These are phyloP conservation scores for Cottus gobio DNA, from an alignment of 2,113 vertebrate genomes.

Conservation along the genomic window DNA sequence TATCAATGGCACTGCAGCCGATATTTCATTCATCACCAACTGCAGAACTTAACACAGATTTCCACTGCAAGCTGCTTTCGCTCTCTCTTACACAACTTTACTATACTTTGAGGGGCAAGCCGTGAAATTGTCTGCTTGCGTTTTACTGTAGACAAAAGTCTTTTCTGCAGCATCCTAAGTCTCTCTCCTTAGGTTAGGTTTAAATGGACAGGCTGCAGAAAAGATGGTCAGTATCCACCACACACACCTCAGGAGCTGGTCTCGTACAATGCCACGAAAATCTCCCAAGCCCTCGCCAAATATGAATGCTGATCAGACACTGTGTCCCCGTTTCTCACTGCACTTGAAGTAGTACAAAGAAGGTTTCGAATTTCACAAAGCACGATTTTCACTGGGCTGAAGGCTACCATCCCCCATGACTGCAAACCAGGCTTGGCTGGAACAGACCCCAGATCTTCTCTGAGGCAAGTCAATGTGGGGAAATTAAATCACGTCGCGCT, in stretches of 20 bases:
- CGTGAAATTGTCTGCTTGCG: background rate
- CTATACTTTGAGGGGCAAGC: conserved; percentile 3
- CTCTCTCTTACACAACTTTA: background rate
- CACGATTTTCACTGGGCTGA: conserved; percentile 72
- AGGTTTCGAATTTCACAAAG: conserved; percentile 83
- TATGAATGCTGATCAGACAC: conserved; percentile 16
- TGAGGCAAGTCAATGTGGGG: conserved; percentile 55
- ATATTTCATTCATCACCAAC: conserved; percentile 45
- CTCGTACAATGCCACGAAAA: conserved; percentile 22
- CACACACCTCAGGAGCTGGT: conserved; percentile 3
- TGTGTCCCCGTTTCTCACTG: conserved; percentile 41
- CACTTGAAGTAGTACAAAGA: conserved; percentile 75
- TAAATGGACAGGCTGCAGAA: conserved; percentile 18
- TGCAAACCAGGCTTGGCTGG: conserved; percentile 69
- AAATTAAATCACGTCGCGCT: conserved; percentile 61
- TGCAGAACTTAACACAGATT: background rate
- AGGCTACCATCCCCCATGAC: conserved; percentile 78
- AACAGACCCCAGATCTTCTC: conserved; percentile 65
- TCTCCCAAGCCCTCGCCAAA: conserved; percentile 13
- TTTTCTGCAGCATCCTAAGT: conserved; percentile 1
- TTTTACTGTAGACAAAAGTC: background rate
- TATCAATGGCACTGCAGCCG: conserved; percentile 42
- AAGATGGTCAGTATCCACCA: background rate
- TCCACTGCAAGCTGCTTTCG: conserved; percentile 11
- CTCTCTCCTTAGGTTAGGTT: background rate